Evolutionary conservation across 2,888 invertebrate species (phyloP).

Genomic region (Lingula anatina): DNA sequence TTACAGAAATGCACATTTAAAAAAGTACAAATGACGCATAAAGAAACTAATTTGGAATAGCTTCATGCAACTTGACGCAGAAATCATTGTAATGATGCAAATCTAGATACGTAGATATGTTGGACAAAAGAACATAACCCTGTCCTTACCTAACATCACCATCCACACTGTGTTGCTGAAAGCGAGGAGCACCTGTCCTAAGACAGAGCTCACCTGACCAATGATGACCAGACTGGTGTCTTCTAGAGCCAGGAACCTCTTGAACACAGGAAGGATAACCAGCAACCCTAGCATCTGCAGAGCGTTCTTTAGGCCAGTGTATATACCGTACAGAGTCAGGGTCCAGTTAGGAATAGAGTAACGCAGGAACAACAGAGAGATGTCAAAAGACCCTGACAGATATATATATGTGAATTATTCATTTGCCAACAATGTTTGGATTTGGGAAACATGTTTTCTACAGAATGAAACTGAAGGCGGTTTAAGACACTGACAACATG

Average conservation of each 20-base stretch:
- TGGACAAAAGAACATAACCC: too few species aligned
- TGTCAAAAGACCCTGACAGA: conserved; percentile 72
- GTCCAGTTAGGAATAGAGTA: conserved; percentile 75
- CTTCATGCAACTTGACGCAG: too few species aligned
- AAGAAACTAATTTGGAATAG: too few species aligned
- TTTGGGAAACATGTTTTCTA: too few species aligned
- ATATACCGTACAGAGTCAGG: conserved; percentile 64
- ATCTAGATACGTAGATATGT: too few species aligned
- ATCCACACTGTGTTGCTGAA: conserved; percentile 27
- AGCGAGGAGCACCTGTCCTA: conserved; percentile 37
- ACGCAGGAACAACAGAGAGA: conserved; percentile 71
- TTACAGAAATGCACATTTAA: too few species aligned
- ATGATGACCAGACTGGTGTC: conserved; percentile 38
- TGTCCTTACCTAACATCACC: conserved; percentile 40
- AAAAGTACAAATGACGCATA: too few species aligned
- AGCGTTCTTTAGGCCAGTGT: conserved; percentile 55
- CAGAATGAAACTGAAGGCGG: too few species aligned
- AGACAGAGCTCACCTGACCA: conserved; percentile 40
- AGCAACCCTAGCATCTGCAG: conserved; percentile 51
- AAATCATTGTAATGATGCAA: too few species aligned
- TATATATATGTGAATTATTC: too few species aligned
- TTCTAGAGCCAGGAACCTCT: conserved; percentile 10
- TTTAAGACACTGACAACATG: too few species aligned
- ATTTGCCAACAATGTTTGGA: too few species aligned
- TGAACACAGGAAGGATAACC: conserved; percentile 24